Conservation (phyloP, 1,140 invertebrate species). For the Intoshia linei region DNA sequence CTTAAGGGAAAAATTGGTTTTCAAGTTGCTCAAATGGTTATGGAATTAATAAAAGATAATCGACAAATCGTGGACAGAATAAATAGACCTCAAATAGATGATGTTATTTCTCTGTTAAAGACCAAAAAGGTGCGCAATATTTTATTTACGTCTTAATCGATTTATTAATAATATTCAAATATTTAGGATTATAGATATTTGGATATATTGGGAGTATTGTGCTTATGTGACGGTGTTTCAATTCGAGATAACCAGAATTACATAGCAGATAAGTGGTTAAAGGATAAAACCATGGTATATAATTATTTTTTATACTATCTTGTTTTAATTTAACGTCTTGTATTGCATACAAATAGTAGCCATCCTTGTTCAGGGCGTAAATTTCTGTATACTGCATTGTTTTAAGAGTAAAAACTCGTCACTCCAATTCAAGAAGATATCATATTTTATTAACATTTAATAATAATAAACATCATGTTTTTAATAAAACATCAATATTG, state of each 20-base stretch:
- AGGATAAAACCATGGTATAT: no score
- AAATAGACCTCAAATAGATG: conserved; percentile 15
- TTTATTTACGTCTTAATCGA: not conserved
- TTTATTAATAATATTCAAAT: not conserved
- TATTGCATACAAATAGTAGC: no score
- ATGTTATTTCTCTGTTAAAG: conserved; percentile 15
- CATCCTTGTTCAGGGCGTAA: no score
- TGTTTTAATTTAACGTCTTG: no score
- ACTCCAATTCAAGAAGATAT: no score
- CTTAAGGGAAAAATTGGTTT: conserved; percentile 18
- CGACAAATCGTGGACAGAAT: conserved; percentile 21
- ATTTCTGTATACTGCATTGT: no score
- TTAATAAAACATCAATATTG: no score
- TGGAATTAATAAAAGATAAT: conserved; percentile 20
- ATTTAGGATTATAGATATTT: conserved; percentile 21
- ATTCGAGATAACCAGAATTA: conserved; percentile 22
- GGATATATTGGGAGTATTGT: conserved; percentile 18
- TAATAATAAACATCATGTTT: no score
- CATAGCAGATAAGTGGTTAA: conserved; percentile 18
- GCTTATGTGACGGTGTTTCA: conserved; percentile 19
- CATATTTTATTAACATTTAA: no score
- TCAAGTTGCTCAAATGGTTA: conserved; percentile 21
- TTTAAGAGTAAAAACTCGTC: no score
- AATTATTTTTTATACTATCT: no score
- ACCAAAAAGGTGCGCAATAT: conserved; percentile 12